Percentiles rank a stretch among this genome's conserved stretches.
Conservation (phyloP, 1,140 invertebrate genomes). For the Bombyx mandarina region DNA sequence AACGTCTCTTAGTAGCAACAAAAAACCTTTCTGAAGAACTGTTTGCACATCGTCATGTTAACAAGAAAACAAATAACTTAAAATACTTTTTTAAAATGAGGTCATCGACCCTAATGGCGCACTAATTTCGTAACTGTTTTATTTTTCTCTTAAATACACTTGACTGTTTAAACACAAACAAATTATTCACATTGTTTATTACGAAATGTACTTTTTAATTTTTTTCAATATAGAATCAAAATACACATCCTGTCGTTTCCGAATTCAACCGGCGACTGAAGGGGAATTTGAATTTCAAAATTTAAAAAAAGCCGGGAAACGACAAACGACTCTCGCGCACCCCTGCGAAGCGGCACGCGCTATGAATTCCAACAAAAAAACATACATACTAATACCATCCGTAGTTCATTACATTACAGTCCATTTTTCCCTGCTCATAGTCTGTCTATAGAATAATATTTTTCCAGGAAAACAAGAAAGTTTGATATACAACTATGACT, state of each 20-base stretch:
- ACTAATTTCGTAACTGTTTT: too few species aligned
- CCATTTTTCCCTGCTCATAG: too few species aligned
- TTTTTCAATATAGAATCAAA: too few species aligned
- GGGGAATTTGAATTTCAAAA: conserved; percentile 32
- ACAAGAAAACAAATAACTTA: not conserved
- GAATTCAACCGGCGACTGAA: conserved; percentile 43
- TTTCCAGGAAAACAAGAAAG: too few species aligned
- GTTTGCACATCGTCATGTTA: not conserved
- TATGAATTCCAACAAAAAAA: conserved; percentile 16
- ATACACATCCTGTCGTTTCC: too few species aligned
- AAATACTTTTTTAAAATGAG: not conserved
- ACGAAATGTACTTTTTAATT: too few species aligned
- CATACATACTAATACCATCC: not conserved
- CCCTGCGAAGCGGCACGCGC: conserved; percentile 51
- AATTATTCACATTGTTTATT: too few species aligned
- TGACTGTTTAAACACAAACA: too few species aligned
- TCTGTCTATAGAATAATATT: too few species aligned
- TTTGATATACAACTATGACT: too few species aligned
- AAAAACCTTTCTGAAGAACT: not conserved
- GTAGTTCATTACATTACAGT: conserved; percentile 8
- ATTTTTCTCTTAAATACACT: too few species aligned
- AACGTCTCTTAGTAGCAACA: conserved; percentile 14
- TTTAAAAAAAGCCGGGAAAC: conserved; percentile 28
- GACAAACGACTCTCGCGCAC: conserved; percentile 56
- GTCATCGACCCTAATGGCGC: too few species aligned